Evolutionary conservation across 2,888 invertebrate species (phyloP).

Genomic region (Cremastobaeus sp.): DNA sequence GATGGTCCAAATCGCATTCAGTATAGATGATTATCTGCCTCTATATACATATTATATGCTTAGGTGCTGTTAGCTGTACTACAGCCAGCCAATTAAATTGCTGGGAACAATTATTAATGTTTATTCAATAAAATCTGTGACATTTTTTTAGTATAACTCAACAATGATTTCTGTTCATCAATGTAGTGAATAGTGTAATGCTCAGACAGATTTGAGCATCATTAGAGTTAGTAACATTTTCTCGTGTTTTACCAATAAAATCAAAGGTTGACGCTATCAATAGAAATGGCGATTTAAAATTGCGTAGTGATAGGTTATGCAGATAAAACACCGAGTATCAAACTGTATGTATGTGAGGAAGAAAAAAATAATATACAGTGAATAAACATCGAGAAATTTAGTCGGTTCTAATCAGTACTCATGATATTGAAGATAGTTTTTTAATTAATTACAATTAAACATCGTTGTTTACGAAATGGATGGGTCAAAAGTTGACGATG

Average conservation of each 20-base stretch:
- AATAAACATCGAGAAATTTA: conserved; percentile 4
- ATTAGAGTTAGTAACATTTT: conserved; percentile 8
- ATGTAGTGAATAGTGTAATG: background rate
- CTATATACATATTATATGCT: too few species aligned
- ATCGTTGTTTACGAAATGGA: conserved; percentile 67
- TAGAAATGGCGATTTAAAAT: conserved; percentile 17
- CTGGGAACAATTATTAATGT: conserved; percentile 26
- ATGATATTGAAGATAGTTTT: background rate
- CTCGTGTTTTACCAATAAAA: conserved; percentile 3
- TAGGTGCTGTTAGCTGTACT: too few species aligned
- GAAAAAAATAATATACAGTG: conserved; percentile 13
- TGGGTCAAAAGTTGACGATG: conserved; percentile 73
- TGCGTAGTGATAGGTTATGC: conserved; percentile 47
- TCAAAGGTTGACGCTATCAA: conserved; percentile 17
- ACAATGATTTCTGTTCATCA: background rate
- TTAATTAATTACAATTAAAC: conserved; percentile 9
- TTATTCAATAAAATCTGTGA: conserved; percentile 29
- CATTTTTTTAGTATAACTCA: conserved; percentile 5
- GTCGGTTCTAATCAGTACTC: background rate
- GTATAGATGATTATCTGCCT: too few species aligned
- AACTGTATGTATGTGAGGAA: conserved; percentile 2
- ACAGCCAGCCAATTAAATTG: conserved; percentile 44
- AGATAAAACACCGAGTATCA: conserved; percentile 31
- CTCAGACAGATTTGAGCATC: background rate
- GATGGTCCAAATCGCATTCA: background rate